These are phyloP conservation scores for Wasmannia auropunctata DNA, from an alignment of 1,140 invertebrate species.

Conservation along the genomic window DNA sequence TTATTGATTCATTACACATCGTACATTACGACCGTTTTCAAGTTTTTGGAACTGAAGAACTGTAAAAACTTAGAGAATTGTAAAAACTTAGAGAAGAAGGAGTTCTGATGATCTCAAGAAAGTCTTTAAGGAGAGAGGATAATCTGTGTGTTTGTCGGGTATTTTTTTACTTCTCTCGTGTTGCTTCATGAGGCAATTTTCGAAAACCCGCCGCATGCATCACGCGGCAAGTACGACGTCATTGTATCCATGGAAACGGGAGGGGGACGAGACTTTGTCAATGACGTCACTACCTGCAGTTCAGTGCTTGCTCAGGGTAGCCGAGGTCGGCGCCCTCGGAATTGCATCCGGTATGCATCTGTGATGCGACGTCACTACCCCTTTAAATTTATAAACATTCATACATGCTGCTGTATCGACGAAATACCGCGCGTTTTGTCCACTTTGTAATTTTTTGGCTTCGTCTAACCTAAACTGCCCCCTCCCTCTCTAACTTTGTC, in stretches of 20 bases:
- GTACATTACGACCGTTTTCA: neutral
- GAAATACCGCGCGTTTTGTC: neutral
- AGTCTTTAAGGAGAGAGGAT: neutral
- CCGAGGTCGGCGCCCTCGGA: conserved; percentile 76
- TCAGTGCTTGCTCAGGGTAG: conserved; percentile 66
- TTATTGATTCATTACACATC: neutral
- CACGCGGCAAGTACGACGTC: conserved; percentile 71
- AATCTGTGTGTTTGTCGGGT: neutral
- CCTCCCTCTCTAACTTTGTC: neutral
- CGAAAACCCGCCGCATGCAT: conserved; percentile 23
- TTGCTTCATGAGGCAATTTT: neutral
- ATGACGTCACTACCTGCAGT: conserved; percentile 78
- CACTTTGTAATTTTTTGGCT: neutral
- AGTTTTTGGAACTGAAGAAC: neutral
- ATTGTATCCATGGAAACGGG: conserved; percentile 79
- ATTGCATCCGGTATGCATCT: conserved; percentile 73
- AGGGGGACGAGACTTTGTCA: conserved; percentile 51
- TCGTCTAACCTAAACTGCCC: neutral
- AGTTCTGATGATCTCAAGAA: neutral
- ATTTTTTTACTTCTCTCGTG: neutral
- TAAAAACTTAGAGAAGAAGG: neutral
- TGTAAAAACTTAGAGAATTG: neutral
- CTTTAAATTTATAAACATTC: conserved; percentile 24
- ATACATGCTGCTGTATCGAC: neutral
- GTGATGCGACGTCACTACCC: conserved; percentile 75